Conservation (phyloP, 2,888 invertebrate genomes). For the Cordilura impudica region DNA sequence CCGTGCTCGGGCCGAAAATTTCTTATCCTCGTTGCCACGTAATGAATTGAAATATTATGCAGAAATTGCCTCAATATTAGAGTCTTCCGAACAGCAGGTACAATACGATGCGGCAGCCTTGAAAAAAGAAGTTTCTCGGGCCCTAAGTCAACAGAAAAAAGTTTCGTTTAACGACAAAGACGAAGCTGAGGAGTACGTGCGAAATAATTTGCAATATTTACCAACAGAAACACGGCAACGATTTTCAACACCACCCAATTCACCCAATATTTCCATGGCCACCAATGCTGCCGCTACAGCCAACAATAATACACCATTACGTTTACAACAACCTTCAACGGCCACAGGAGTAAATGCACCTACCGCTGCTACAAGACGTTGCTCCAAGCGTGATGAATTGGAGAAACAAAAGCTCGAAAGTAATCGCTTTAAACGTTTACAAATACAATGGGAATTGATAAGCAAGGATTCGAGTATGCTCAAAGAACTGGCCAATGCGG, state of each 20-base stretch:
- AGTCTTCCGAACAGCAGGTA: conserved; percentile 72
- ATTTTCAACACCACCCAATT: conserved; percentile 85
- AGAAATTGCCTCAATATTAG: conserved; percentile 77
- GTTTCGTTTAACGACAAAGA: conserved; percentile 76
- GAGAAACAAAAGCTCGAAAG: conserved; percentile 77
- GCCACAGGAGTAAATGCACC: conserved; percentile 52
- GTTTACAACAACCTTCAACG: conserved; percentile 41
- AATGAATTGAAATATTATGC: conserved; percentile 78
- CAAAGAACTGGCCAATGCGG: conserved; percentile 75
- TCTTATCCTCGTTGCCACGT: conserved; percentile 76
- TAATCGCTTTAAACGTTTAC: conserved; percentile 77
- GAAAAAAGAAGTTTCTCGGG: conserved; percentile 78
- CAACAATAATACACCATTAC: conserved; percentile 37
- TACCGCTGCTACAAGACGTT: conserved; percentile 63
- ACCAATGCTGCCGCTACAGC: conserved; percentile 59
- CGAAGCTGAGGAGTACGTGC: conserved; percentile 33
- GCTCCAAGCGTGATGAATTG: conserved; percentile 68
- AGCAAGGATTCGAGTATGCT: conserved; percentile 77
- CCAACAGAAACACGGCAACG: conserved; percentile 66
- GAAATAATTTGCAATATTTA: conserved; percentile 45
- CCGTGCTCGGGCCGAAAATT: conserved; percentile 76
- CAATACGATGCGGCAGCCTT: conserved; percentile 77
- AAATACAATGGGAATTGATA: conserved; percentile 78
- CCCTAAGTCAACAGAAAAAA: conserved; percentile 77
- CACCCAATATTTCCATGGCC: conserved; percentile 84